These are phyloP conservation scores for Merluccius polli DNA, from an alignment of 2,797 vertebrate genomes.

Conservation along the genomic window DNA sequence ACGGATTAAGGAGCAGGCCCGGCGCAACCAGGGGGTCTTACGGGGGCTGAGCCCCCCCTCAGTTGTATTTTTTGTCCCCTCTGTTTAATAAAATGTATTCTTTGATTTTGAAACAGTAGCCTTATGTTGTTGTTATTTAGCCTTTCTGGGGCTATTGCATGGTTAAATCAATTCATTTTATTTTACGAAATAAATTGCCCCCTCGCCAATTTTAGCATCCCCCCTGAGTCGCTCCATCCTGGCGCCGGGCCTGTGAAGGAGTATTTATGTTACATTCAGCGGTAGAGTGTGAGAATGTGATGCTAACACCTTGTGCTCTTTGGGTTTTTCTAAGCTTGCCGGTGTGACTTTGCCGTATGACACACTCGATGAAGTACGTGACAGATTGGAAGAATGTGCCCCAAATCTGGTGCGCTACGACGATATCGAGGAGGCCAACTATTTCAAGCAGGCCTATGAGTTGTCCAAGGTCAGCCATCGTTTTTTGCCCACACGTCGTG, in stretches of 20 bases:
- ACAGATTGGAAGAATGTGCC: conserved; percentile 81
- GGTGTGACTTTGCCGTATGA: conserved; percentile 84
- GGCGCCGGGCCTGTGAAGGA: too few relatives aligned
- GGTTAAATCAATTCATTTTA: too few relatives aligned
- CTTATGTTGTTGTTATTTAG: too few relatives aligned
- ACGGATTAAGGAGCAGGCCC: not conserved
- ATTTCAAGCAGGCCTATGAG: conserved; percentile 84
- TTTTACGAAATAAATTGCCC: too few relatives aligned
- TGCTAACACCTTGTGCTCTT: conserved; percentile 18
- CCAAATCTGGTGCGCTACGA: conserved; percentile 88
- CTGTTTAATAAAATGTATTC: too few relatives aligned
- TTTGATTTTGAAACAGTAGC: too few relatives aligned
- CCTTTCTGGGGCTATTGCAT: too few relatives aligned
- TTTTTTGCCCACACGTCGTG: not conserved
- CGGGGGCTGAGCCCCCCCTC: too few relatives aligned
- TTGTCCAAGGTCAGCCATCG: conserved; percentile 76
- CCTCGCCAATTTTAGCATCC: too few relatives aligned
- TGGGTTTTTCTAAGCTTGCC: conserved; percentile 69
- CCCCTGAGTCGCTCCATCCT: too few relatives aligned
- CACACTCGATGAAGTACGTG: conserved; percentile 78
- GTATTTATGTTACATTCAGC: not conserved
- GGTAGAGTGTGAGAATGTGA: not conserved
- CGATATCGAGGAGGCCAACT: conserved; percentile 86
- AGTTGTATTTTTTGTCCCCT: too few relatives aligned
- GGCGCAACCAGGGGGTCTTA: too few relatives aligned